phyloP scores from a whole-genome alignment of 2,113 vertebrate species.

The Myodes glareolus region DNA sequence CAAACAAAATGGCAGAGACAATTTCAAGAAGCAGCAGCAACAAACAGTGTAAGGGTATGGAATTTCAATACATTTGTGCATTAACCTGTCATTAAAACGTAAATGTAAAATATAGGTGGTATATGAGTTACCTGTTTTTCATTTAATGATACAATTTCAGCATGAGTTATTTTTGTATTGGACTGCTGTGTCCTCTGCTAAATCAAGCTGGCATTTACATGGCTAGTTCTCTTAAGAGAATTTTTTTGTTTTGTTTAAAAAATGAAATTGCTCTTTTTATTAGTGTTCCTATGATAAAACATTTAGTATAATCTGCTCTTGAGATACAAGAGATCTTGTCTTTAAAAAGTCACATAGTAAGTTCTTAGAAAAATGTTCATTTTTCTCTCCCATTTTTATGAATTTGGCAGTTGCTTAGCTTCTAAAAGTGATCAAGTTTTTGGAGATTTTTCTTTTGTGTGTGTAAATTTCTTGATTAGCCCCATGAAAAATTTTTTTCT shows the following conservation, averaged over 20 bases:
- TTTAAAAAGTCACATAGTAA: neutral
- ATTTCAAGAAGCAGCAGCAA: neutral
- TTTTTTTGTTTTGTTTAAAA: conserved; percentile 43
- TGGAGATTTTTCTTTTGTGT: neutral
- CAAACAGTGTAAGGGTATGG: neutral
- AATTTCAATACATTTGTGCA: neutral
- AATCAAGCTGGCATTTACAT: conserved; percentile 25
- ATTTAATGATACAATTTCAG: neutral
- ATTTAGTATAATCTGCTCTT: conserved; percentile 5
- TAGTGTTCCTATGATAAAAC: neutral
- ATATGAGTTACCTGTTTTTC: neutral
- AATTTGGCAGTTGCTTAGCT: conserved; percentile 8
- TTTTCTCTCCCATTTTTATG: conserved; percentile 8
- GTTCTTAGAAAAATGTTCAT: neutral
- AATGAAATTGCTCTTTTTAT: neutral
- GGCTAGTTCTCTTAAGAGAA: neutral
- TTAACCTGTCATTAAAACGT: conserved; percentile 8
- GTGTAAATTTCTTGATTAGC: neutral
- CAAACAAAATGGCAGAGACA: neutral
- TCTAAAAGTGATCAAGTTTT: neutral
- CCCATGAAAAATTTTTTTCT: neutral
- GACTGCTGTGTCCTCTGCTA: neutral
- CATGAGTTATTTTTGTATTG: neutral
- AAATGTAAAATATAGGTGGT: neutral
- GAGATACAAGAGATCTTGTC: neutral